Base-by-base conservation (phyloP, 2,797 vertebrate genomes). In the Anabacerthia variegaticeps region DNA sequence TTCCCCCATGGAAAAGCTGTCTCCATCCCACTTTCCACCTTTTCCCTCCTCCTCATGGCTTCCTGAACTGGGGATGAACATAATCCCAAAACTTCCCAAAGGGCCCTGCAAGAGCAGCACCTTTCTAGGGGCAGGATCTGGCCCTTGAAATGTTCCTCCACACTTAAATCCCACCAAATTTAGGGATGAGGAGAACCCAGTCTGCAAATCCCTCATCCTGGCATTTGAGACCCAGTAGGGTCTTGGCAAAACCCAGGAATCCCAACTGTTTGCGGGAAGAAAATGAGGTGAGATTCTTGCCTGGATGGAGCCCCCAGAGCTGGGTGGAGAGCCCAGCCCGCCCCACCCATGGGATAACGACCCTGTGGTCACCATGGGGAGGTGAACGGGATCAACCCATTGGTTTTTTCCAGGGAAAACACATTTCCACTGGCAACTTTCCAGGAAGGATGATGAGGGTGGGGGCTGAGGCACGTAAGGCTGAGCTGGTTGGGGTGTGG, bases 281-380 rank as follows among this genome's bases (percentile, higher is more conserved):
- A 21, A 34, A 46, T 0, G 1, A 73, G 46, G 32, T 0, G 36
- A 69, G 14, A 10, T 85, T 61, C 28, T 18, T 2, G 2, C n/a
- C 30, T 14, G 59, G 80, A 9, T 2, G 41, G 59, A 63, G 37
- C 49, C 15, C 6, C 30, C 2, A 4, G 81, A 76, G 68, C n/a
- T 3, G 6, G 10, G 2, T 0, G 6, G 59, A 16, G 11, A 48
- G 36, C 62, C 51, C 68, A 84, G 21, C 13, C 37, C 54, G 2
- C 12, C 24, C 0, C 3, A 5, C 6, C 2, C 6, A 20, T 1
- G 7, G 14, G 26, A 6, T 16, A 4, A 1, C 0, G 6, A 46
- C 11, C 54, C 10, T 12, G 63, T 7, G 52, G 39, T 14, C 6
- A 0, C 0, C 11, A 1, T 0, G 7, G 34, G 27, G 72, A 43